Evolutionary conservation across 2,797 vertebrate species (phyloP).

Genomic region (Anguilla obscura): DNA sequence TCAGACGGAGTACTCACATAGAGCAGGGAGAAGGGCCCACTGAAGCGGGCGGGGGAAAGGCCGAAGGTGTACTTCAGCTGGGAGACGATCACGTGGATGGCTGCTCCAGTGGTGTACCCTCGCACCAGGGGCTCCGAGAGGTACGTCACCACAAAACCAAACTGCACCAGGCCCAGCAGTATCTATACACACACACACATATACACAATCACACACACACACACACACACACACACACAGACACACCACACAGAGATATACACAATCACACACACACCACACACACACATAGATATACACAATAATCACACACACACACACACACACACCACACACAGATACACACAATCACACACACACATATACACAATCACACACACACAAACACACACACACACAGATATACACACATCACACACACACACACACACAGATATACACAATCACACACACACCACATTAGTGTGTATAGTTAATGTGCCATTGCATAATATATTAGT

Average conservation of each 20-base stretch:
- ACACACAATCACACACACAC: background rate
- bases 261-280: background rate
- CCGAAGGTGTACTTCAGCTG: constrained; percentile 93
- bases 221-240: background rate
- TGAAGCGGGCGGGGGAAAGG: constrained; percentile 65
- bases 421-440: too few species aligned
- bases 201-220: background rate
- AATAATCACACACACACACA: background rate
- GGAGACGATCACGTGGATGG: constrained; percentile 85
- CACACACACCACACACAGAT: background rate
- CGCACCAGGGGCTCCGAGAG: constrained; percentile 90
- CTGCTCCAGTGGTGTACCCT: constrained; percentile 76
- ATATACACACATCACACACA: too few species aligned
- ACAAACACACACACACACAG: too few species aligned
- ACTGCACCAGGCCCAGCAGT: constrained; percentile 81
- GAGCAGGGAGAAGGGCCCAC: constrained; percentile 74
- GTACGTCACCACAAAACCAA: constrained; percentile 94
- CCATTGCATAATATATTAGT: too few species aligned
- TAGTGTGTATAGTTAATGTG: too few species aligned
- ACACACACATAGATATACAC: background rate
- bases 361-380: background rate
- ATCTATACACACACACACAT: constrained; percentile 15
- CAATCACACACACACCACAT: too few species aligned
- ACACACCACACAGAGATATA: background rate
- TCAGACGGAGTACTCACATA: constrained; percentile 61